Conservation (phyloP, 2,797 vertebrate species). For the Mastacembelus armatus region DNA sequence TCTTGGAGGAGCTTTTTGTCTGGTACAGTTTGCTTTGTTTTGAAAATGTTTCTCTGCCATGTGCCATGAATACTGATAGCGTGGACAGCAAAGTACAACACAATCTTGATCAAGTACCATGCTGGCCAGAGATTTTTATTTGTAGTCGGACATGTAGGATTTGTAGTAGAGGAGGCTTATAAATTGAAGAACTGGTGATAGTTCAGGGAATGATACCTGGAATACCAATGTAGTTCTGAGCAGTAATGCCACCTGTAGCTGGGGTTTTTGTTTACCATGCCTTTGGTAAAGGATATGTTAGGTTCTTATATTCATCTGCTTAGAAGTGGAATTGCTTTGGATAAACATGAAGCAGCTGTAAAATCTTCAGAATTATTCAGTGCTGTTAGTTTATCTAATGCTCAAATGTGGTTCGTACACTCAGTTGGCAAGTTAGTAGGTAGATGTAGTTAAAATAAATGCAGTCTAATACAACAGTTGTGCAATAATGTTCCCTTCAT, state of each 20-base stretch:
- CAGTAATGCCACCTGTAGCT: constrained; percentile 12
- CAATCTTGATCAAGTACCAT: constrained; percentile 51
- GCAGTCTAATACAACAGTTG: too few relatives aligned
- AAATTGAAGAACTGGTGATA: constrained; percentile 52
- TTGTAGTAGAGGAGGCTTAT: constrained; percentile 45
- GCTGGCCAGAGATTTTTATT: constrained; percentile 54
- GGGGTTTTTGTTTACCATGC: constrained; percentile 5
- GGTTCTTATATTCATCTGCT: not conserved
- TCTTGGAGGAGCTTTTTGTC: constrained; percentile 24
- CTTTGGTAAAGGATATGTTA: not conserved
- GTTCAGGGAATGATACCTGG: constrained; percentile 33
- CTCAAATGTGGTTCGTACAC: not conserved
- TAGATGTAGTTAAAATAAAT: too few relatives aligned
- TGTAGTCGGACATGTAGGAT: constrained; percentile 54
- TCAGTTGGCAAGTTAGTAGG: too few relatives aligned
- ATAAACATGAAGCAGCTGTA: constrained; percentile 1
- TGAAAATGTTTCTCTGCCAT: constrained; percentile 36
- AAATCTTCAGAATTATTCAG: not conserved
- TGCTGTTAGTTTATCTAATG: not conserved
- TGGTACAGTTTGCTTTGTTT: constrained; percentile 61
- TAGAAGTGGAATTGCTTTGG: not conserved
- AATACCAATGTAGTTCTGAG: constrained; percentile 53
- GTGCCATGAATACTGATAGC: constrained; percentile 59
- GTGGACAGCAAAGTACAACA: constrained; percentile 15
- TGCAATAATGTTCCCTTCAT: too few relatives aligned